These are phyloP conservation scores for Gavialis gangeticus DNA, from an alignment of 2,113 vertebrate species.

Conservation along the genomic window DNA sequence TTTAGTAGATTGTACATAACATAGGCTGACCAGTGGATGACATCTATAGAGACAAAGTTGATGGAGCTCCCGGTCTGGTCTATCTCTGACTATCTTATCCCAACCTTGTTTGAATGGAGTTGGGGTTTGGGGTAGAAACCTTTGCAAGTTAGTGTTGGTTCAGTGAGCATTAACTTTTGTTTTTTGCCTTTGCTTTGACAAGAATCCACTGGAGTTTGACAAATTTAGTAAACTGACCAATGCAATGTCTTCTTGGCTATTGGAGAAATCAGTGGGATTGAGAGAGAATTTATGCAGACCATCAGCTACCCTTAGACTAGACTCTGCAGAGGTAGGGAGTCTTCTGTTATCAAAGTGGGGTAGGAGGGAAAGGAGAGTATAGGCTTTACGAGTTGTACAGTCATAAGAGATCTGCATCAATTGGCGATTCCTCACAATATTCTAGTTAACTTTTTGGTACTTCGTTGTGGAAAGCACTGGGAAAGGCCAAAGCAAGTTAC, in stretches of 20 bases:
- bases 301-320: neutral
- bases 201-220: neutral
- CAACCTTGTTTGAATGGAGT: neutral
- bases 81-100: neutral
- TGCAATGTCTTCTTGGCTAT: neutral
- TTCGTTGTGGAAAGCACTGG: neutral
- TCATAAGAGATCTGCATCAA: neutral
- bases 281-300: neutral
- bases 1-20: rapidly evolving
- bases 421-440: neutral
- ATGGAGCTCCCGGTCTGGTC: neutral
- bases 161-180: rapidly evolving
- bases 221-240: neutral
- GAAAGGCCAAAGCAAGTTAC: neutral
- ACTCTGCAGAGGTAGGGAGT: neutral
- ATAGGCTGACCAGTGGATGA: neutral
- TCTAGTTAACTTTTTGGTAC: neutral
- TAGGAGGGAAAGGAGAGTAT: neutral
- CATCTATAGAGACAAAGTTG: neutral
- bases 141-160: neutral
- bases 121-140: neutral
- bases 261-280: neutral
- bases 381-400: neutral
- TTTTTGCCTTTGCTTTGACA: neutral
- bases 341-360: neutral